phyloP scores from a whole-genome alignment of 37 sponge, comb jelly and placozoan genomes.

The Haliclona indistincta region DNA sequence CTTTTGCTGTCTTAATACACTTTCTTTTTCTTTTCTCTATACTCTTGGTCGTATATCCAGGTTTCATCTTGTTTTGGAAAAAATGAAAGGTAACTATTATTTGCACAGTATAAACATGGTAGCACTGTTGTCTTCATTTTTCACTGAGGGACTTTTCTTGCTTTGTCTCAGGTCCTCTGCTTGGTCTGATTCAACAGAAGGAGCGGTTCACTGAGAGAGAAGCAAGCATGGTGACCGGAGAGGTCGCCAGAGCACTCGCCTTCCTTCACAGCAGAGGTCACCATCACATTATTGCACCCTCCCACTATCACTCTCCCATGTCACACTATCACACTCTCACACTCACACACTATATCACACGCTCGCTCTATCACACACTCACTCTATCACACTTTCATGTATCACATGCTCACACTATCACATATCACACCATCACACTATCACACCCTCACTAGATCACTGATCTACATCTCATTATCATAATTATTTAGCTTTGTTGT shows the following conservation, averaged over 20 bases:
- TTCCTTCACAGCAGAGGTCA: conserved; percentile 73
- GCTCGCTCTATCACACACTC: too few relatives aligned
- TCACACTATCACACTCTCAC: too few relatives aligned
- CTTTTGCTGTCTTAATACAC: too few relatives aligned
- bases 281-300: neutral
- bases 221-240: conserved; percentile 66
- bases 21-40: neutral
- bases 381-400: too few relatives aligned
- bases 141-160: neutral
- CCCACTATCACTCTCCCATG: too few relatives aligned
- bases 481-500: too few relatives aligned
- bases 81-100: conserved; percentile 40
- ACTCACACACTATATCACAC: too few relatives aligned
- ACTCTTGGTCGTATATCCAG: neutral
- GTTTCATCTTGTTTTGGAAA: conserved; percentile 66
- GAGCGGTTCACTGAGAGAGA: conserved; percentile 78
- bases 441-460: too few relatives aligned
- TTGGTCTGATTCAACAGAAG: conserved; percentile 65
- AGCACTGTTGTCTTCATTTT: neutral
- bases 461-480: too few relatives aligned
- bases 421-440: too few relatives aligned
- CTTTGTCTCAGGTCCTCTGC: conserved; percentile 55
- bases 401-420: too few relatives aligned
- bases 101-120: neutral
- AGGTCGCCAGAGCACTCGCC: conserved; percentile 65